These are phyloP conservation scores for Idaea biselata DNA, from an alignment of 2,888 invertebrate genomes.

Conservation along the genomic window DNA sequence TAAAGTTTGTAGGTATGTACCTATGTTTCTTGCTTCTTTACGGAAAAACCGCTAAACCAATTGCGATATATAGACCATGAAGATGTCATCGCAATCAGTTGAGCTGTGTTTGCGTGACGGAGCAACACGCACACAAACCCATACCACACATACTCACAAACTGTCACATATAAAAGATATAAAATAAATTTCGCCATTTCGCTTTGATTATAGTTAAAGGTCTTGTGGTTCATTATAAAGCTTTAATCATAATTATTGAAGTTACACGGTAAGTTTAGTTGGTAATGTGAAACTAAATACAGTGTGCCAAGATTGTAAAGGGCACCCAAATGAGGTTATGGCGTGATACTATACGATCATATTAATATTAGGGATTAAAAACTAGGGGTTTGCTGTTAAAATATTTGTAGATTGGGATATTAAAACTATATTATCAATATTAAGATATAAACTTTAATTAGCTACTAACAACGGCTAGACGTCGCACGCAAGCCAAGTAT, in stretches of 20 bases:
- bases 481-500: slow-evolving; percentile 5
- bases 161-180: no score
- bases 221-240: slow-evolving; percentile 46
- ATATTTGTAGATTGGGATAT: slow-evolving; percentile 29
- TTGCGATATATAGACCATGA: no score
- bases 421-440: slow-evolving; percentile 11
- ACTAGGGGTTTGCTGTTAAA: slow-evolving; percentile 40
- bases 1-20: no score
- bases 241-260: slow-evolving; percentile 51
- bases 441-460: slow-evolving; percentile 5
- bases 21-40: no score
- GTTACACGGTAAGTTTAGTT: slow-evolving; percentile 49
- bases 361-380: slow-evolving; percentile 54
- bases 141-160: no score
- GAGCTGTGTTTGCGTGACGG: no score
- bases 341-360: slow-evolving; percentile 62
- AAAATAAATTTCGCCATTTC: neutral
- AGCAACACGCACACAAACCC: no score
- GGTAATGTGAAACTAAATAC: slow-evolving; percentile 69
- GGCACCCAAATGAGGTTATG: slow-evolving; percentile 68
- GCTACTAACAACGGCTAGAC: neutral
- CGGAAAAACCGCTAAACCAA: no score
- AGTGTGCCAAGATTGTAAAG: slow-evolving; percentile 55
- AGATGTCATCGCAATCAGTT: no score
- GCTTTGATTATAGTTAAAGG: neutral